Percentiles rank a stretch among this genome's conserved stretches.
Evolutionary conservation across 1,140 invertebrate species (phyloP).

Genomic region (Dermatophagoides farinae): DNA sequence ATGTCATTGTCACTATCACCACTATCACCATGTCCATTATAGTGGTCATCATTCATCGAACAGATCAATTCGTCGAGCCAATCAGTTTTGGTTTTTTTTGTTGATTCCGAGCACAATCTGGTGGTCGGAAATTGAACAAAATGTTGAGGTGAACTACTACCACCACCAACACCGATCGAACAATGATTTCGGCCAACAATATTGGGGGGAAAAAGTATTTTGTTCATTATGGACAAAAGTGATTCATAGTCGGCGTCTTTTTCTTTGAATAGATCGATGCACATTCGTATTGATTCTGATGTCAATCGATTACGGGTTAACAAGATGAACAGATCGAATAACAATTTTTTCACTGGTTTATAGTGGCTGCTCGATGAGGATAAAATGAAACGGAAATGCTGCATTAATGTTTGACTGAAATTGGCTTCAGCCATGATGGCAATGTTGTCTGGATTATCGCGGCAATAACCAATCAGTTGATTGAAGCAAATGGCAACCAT

Average conservation of each 20-base stretch:
- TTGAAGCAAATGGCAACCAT: background rate
- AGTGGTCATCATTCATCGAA: background rate
- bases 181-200: background rate
- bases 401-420: too few species aligned
- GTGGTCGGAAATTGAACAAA: background rate
- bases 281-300: background rate
- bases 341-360: background rate
- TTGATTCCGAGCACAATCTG: background rate
- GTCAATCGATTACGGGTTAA: background rate
- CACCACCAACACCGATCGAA: too few species aligned
- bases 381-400: background rate
- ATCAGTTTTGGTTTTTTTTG: too few species aligned
- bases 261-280: conserved; percentile 10
- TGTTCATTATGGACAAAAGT: background rate
- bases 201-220: background rate
- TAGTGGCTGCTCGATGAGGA: background rate
- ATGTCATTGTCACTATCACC: background rate
- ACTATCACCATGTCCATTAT: too few species aligned
- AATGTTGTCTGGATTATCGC: background rate
- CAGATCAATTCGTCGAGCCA: background rate
- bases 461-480: background rate
- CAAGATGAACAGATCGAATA: conserved; percentile 9
- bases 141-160: background rate
- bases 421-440: background rate
- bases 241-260: conserved; percentile 5